phyloP scores from a whole-genome alignment of 2,888 invertebrate species.

The Drosophila atripex region DNA sequence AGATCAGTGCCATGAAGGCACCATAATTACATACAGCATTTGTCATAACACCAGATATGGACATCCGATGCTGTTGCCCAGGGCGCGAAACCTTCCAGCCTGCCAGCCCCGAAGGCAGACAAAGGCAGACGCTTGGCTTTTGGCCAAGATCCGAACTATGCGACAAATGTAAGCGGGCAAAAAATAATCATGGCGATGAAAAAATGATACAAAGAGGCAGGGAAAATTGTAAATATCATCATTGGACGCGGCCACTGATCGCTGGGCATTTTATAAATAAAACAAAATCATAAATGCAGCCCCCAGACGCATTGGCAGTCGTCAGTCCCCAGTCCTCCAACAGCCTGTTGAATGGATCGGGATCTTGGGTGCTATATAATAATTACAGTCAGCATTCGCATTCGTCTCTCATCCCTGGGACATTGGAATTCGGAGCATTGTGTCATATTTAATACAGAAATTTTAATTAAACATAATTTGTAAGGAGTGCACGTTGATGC shows the following conservation, averaged over 20 bases:
- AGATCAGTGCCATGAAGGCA: constrained; percentile 34
- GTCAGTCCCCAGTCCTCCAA: not conserved
- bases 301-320: too few relatives aligned
- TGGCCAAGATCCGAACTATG: constrained; percentile 63
- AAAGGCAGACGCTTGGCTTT: constrained; percentile 20
- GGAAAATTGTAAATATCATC: constrained; percentile 78
- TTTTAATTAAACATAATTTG: constrained; percentile 84
- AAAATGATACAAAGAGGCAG: constrained; percentile 38
- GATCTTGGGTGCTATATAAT: constrained; percentile 64
- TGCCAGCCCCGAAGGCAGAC: constrained; percentile 10
- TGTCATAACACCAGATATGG: constrained; percentile 80
- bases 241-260: constrained; percentile 56
- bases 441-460: constrained; percentile 84
- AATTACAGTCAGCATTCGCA: constrained; percentile 57
- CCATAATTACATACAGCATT: constrained; percentile 79
- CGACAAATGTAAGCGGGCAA: constrained; percentile 64
- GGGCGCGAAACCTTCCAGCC: constrained; percentile 65
- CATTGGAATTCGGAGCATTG: constrained; percentile 84
- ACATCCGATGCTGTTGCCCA: constrained; percentile 50
- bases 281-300: constrained; percentile 76
- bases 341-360: constrained; percentile 24
- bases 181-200: constrained; percentile 8
- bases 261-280: constrained; percentile 75
- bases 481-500: constrained; percentile 81
- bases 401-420: constrained; percentile 64